These are phyloP conservation scores for Lithobates sylvaticus DNA, from an alignment of 2,797 vertebrate genomes.

Conservation along the genomic window DNA sequence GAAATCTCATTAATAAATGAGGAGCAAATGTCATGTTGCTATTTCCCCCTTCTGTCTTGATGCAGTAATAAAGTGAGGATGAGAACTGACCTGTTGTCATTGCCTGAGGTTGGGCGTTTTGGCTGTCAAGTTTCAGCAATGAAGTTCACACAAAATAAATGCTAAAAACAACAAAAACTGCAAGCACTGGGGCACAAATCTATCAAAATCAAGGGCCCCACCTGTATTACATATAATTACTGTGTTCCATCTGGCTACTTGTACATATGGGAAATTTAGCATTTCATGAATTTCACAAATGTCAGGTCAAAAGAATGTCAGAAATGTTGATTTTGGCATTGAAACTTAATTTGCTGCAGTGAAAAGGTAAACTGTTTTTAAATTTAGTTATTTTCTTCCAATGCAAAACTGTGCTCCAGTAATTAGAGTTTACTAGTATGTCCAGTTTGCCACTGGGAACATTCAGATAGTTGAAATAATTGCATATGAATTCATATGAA, in stretches of 20 bases:
- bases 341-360: not conserved
- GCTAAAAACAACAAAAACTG: constrained; percentile 30
- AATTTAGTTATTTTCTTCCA: not conserved
- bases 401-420: not conserved
- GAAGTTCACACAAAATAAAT: not conserved
- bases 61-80: constrained; percentile 29
- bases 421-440: not conserved
- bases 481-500: no score
- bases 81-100: not conserved
- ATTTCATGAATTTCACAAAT: constrained; percentile 41
- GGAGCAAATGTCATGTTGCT: constrained; percentile 12
- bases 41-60: not conserved
- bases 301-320: constrained; percentile 26
- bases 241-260: constrained; percentile 44
- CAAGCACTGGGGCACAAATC: constrained; percentile 19
- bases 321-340: constrained; percentile 47
- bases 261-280: constrained; percentile 31
- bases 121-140: constrained; percentile 1
- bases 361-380: not conserved
- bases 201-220: constrained; percentile 35
- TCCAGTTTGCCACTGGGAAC: not conserved
- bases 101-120: not conserved
- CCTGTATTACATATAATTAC: constrained; percentile 24
- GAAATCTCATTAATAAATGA: constrained; percentile 31
- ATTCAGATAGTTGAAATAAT: no score